phyloP scores from a whole-genome alignment of 2,888 invertebrate genomes.

The Cephus pygmeus region DNA sequence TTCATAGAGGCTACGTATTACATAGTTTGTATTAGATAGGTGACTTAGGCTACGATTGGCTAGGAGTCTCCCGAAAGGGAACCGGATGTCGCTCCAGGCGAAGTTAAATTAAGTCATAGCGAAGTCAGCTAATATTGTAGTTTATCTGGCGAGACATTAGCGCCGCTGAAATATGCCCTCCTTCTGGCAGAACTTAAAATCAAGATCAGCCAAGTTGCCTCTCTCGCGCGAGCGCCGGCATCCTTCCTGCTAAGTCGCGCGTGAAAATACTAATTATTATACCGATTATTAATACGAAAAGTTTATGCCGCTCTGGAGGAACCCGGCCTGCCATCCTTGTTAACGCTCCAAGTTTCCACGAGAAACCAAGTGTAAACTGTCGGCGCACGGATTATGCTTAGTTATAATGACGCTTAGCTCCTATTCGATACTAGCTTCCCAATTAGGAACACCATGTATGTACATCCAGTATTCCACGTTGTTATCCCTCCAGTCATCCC shows the following conservation, averaged over 20 bases:
- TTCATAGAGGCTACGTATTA: background rate
- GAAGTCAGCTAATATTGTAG: constrained; percentile 64
- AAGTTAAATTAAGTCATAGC: constrained; percentile 66
- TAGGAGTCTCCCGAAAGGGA: background rate
- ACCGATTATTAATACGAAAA: constrained; percentile 66
- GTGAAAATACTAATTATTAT: constrained; percentile 67
- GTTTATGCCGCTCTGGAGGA: constrained; percentile 40
- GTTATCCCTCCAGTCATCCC: background rate
- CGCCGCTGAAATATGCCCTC: constrained; percentile 62
- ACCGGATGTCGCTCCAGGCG: constrained; percentile 62
- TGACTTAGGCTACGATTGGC: background rate
- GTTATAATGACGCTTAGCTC: constrained; percentile 28
- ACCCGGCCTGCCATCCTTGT: constrained; percentile 25
- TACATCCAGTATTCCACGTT: background rate
- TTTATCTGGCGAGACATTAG: constrained; percentile 66
- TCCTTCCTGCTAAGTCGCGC: constrained; percentile 65
- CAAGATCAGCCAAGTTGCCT: constrained; percentile 57
- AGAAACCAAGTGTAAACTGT: constrained; percentile 24
- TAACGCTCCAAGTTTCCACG: constrained; percentile 37
- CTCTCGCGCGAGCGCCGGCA: constrained; percentile 31
- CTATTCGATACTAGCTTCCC: constrained; percentile 22
- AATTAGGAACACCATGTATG: constrained; percentile 18
- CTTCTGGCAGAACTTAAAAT: constrained; percentile 60
- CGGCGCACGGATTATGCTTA: constrained; percentile 46
- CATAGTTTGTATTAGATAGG: background rate